These are phyloP conservation scores for Centruroides sculpturatus DNA, from an alignment of 1,140 invertebrate species.

Conservation along the genomic window DNA sequence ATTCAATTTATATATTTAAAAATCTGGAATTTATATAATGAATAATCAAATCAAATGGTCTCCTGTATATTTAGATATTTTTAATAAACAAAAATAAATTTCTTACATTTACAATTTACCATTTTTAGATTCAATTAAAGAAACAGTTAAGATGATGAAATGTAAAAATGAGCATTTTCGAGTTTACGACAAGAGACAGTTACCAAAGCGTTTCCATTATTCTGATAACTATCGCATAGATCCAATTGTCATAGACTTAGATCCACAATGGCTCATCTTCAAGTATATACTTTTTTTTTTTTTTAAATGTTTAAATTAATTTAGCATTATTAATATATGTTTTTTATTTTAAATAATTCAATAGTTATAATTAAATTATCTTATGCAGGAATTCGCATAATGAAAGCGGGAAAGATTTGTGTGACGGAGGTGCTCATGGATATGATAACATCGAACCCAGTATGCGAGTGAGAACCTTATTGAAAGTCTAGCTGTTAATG, in stretches of 20 bases:
- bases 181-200: constrained; percentile 1
- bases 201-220: constrained; percentile 5
- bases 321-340: neutral
- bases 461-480: constrained; percentile 2
- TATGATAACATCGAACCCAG: constrained; percentile 6
- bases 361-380: no score
- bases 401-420: neutral
- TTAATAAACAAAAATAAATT: neutral
- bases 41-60: no score
- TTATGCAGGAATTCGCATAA: neutral
- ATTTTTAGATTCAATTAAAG: neutral
- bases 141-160: neutral
- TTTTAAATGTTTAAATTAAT: no score
- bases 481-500: no score
- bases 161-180: neutral
- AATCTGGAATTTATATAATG: no score
- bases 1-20: no score
- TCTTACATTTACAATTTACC: neutral
- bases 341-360: neutral
- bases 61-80: neutral
- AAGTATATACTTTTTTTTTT: neutral
- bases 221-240: constrained; percentile 3
- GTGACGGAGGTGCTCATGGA: constrained; percentile 7
- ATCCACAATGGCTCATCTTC: constrained; percentile 1
- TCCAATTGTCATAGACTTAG: constrained; percentile 4